These are phyloP conservation scores for Calcarius lapponicus DNA, from an alignment of 2,797 vertebrate species.

Conservation along the genomic window DNA sequence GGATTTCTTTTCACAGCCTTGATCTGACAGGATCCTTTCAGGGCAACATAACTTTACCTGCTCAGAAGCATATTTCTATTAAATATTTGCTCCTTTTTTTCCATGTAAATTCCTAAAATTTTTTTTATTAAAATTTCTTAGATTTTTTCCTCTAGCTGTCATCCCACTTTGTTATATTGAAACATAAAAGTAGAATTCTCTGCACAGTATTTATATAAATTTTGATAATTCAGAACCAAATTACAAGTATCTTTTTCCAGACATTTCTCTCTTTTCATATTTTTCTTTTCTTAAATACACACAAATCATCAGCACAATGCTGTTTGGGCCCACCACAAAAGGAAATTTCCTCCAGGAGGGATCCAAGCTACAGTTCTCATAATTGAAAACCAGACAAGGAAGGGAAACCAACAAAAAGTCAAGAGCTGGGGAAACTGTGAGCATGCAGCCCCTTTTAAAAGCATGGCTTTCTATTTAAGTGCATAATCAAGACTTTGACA, in stretches of 20 bases:
- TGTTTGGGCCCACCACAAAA: background rate
- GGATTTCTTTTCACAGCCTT: background rate
- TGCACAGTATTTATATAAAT: background rate
- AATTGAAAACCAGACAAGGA: background rate
- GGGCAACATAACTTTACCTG: background rate
- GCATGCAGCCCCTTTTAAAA: background rate
- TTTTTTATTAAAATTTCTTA: background rate
- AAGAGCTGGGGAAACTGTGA: rapidly evolving
- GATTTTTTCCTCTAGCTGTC: background rate
- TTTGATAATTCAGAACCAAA: background rate
- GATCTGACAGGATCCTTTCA: background rate
- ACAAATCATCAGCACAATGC: background rate
- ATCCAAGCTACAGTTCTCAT: background rate
- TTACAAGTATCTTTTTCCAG: background rate
- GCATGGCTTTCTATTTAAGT: background rate
- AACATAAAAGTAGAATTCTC: background rate
- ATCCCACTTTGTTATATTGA: background rate
- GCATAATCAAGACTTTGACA: background rate
- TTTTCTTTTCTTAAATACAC: background rate
- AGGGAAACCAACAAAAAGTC: background rate
- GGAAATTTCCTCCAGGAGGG: background rate
- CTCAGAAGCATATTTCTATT: background rate
- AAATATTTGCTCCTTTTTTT: background rate
- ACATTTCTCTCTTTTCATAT: background rate
- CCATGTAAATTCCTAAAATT: background rate